Base-by-base conservation (phyloP, 1,140 invertebrate genomes). In the Drosophila seguyi region DNA sequence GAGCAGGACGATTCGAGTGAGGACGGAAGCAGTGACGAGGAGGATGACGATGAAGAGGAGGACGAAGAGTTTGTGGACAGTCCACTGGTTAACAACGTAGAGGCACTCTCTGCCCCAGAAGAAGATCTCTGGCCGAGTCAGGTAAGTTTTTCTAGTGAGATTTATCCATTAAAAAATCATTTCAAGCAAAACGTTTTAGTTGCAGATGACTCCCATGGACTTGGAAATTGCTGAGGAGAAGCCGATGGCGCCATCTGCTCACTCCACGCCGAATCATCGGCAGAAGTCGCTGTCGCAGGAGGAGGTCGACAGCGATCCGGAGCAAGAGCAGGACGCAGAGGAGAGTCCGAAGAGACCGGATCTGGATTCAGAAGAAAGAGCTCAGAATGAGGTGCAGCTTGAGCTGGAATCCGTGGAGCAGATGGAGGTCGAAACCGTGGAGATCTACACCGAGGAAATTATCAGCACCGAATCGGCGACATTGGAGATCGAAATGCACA, bases 211-310 rank as follows among this genome's bases (percentile, higher is more conserved):
- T 34, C 34, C 55, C 7, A 48, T 47, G 56, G 75, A 78, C 7
- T 27, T 53, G 34, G 36, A 63, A 14, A 18, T 31, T 14, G 44
- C 39, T 11, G 57, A 56, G 1, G 48, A 75, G n/a, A 75, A 75
- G 29, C 20, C 39, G 2, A 42, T 75, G 20, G 50, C 44, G 36
- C 75, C 75, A 16, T 61, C 75, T 8, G 75, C 75, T 16, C 75
- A 78, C 38, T 78, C 75, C 10, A 78, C 75, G 18, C 75, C 75
- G 14, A 78, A 78, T 52, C 48, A 78, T 36, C 48, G 39, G 10
- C 48, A 36, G 10, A 56, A 42, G 36, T 22, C n/a, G 16, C 6
- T 58, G 25, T 6, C 47, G 11, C 18, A 11, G 14, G 8, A 25
- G 1, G 41, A 62, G n/a, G 16, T 56, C 6, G 18, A 55, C 13